phyloP scores from a whole-genome alignment of 2,888 invertebrate genomes.

The Plebejus anna region DNA sequence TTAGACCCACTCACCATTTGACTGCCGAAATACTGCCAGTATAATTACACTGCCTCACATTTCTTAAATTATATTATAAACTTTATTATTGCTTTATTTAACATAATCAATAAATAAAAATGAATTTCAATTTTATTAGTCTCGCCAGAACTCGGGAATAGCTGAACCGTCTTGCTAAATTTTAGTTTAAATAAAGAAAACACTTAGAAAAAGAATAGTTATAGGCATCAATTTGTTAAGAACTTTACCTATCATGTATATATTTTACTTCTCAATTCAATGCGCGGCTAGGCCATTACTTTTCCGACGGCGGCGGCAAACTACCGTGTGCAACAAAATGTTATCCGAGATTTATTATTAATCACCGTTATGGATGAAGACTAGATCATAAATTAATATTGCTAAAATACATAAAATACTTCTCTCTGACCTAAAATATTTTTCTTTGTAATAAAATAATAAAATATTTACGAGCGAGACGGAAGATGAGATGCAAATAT shows the following conservation, averaged over 20 bases:
- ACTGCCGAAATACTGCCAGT: no score
- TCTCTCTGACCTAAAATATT: neutral
- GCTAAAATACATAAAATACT: neutral
- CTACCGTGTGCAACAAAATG: neutral
- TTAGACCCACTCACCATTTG: no score
- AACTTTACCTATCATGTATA: neutral
- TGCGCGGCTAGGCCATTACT: neutral
- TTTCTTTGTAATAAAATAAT: neutral
- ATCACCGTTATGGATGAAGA: neutral
- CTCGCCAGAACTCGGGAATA: no score
- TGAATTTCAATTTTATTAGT: no score
- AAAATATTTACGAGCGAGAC: constrained; percentile 35
- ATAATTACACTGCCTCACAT: no score
- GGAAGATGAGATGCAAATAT: constrained; percentile 38
- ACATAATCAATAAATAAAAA: no score
- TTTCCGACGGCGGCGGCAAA: neutral
- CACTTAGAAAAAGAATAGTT: no score
- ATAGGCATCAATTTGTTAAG: no score
- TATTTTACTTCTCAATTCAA: neutral
- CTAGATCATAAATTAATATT: neutral
- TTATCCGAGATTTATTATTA: neutral
- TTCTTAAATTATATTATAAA: no score
- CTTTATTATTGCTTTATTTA: no score
- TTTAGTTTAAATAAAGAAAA: no score
- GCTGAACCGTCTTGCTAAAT: no score